Percentiles rank a stretch among this genome's conserved stretches.
Conservation (phyloP, 2,113 vertebrate genomes). For the Halcyon senegalensis region DNA sequence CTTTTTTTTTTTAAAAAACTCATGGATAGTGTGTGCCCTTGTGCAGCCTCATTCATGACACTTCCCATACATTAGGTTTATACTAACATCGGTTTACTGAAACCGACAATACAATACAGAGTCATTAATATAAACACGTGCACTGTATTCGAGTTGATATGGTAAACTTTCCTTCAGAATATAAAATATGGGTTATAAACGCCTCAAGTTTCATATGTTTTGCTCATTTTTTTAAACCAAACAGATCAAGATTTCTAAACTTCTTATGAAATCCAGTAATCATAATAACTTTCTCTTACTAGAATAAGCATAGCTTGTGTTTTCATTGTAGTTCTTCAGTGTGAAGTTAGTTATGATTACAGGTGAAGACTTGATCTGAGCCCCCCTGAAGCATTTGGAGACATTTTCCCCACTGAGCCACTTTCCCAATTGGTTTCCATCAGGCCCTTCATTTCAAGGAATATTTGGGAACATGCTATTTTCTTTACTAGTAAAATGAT, state of each 20-base stretch:
- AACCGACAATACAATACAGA: conserved; percentile 14
- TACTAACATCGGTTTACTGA: neutral
- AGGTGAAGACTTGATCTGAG: neutral
- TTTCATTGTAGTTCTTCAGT: neutral
- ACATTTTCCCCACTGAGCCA: neutral
- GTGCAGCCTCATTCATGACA: conserved; percentile 5
- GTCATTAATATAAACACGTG: conserved; percentile 24
- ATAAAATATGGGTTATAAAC: conserved; percentile 14
- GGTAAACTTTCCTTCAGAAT: conserved; percentile 11
- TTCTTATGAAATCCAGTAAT: neutral
- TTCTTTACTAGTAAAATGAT: neutral
- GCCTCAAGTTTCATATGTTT: neutral
- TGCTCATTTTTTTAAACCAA: neutral
- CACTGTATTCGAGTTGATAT: neutral
- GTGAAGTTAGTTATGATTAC: neutral
- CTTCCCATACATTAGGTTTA: neutral
- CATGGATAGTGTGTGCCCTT: conserved; percentile 25
- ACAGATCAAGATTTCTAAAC: neutral
- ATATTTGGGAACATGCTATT: neutral
- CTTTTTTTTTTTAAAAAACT: neutral
- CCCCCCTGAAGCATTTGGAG: neutral
- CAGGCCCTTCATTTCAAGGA: neutral
- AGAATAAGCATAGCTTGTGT: neutral
- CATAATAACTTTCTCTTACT: neutral
- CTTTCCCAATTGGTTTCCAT: neutral